Evolutionary conservation across 2,888 invertebrate genomes (phyloP), one percentile per base, ranked within the genome.

Genomic region (Eupithecia pulchellata): DNA sequence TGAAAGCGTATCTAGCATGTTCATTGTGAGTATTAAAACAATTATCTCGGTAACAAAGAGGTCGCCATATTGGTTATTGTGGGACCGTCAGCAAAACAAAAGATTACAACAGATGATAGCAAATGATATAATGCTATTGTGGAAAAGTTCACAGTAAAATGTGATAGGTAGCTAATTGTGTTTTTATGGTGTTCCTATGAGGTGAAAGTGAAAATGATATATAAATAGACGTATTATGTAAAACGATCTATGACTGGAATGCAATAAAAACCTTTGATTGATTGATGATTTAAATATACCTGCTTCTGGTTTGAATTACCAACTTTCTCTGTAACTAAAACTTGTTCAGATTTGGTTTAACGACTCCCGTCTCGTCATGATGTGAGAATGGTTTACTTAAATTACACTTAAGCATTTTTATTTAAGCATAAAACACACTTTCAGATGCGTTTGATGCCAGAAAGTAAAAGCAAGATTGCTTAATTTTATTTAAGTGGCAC

Each of bases 1-100:
- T 86, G 92, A 92, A 92, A 91, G 91, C 90, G 82, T 82, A 81
- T 77, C 77, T 82, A 76, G 77, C 82, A 80, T 79, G 83, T 71
- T 73, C 72, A 79, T 81, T 77, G 77, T 79, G 77, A 81, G 83
- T 84, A 86, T 87, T 86, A 86, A 85, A 87, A 86, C 87, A 89
- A 90, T 90, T 89, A 89, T 75, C 71, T 72, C 81, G 79, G 64
- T 55, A 75, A 77, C 78, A 78, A 78, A 75, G 77, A 75, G 74
- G 73, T 72, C 71, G 72, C 71, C 75, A 75, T 74, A 74, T 74
- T 75, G 76, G 79, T 75, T 72, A 74, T 68, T 78, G 81, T 83
- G 82, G 82, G 82, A 86, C 78, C 79, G 84, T 79, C 77, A 76
- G 83, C 82, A 86, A 81, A 82, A 79, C 77, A 83, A 82, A 80